Evolutionary conservation across 2,113 vertebrate species (phyloP).

Genomic region (Calyptomena viridis): DNA sequence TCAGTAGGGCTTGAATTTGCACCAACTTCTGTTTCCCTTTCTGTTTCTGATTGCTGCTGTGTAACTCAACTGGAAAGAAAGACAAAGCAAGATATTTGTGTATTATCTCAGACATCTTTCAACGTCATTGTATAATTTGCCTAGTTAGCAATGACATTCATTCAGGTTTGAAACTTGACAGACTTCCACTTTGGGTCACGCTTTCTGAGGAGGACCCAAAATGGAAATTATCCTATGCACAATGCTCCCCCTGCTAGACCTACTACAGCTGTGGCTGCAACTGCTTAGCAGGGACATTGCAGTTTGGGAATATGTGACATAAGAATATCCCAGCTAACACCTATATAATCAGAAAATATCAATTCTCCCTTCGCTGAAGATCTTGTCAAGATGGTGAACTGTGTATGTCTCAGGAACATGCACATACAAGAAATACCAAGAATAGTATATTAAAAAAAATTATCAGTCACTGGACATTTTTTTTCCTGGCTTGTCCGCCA

Average conservation of each 20-base stretch:
- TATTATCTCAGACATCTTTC: not conserved
- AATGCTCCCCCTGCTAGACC: not conserved
- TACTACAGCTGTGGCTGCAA: not conserved
- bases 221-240: not conserved
- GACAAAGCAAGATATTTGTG: not conserved
- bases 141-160: not conserved
- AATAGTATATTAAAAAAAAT: not conserved
- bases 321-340: not conserved
- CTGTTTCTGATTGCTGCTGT: not conserved
- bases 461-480: too few species aligned
- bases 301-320: not conserved
- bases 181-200: not conserved
- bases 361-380: not conserved
- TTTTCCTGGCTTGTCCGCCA: not conserved
- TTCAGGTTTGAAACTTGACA: conserved; percentile 37
- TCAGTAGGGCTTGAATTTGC: not conserved
- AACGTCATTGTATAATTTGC: not conserved
- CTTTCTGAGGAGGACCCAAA: not conserved
- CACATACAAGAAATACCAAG: not conserved
- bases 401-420: rapidly evolving
- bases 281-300: not conserved
- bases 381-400: not conserved
- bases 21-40: not conserved
- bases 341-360: not conserved
- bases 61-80: not conserved